phyloP scores from a whole-genome alignment of 1,140 invertebrate species.

The Ectropis grisescens region DNA sequence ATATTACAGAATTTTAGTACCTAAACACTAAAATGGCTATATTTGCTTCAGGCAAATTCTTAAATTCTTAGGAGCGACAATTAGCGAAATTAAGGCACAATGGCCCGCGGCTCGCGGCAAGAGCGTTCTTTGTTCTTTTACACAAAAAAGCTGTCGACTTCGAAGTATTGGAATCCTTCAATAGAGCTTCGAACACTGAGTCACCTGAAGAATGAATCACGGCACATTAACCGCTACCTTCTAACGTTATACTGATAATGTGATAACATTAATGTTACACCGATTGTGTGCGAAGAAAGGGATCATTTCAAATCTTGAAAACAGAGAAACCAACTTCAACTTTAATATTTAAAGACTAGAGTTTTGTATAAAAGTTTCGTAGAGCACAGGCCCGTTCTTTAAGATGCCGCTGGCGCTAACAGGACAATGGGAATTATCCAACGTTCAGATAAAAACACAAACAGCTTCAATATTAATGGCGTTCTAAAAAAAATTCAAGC shows the following conservation, averaged over 20 bases:
- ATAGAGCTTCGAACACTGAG: constrained; percentile 26
- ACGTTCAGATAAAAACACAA: constrained; percentile 34
- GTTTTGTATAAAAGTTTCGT: not conserved
- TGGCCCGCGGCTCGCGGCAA: no score
- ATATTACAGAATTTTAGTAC: no score
- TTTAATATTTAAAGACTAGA: not conserved
- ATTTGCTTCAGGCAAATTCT: no score
- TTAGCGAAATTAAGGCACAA: no score
- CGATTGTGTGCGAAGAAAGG: constrained; percentile 20
- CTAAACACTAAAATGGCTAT: no score
- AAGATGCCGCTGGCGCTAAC: constrained; percentile 29
- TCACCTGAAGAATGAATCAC: constrained; percentile 41
- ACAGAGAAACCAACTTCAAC: not conserved
- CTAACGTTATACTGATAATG: constrained; percentile 31
- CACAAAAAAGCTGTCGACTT: no score
- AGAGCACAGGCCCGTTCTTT: constrained; percentile 31
- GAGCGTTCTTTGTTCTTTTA: no score
- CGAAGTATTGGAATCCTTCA: no score
- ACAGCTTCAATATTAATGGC: constrained; percentile 33
- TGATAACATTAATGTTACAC: constrained; percentile 22
- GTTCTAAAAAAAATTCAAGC: constrained; percentile 27
- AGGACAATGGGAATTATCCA: constrained; percentile 46
- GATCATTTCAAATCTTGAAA: not conserved
- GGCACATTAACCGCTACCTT: constrained; percentile 30
- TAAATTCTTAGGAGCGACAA: no score